Base-by-base conservation (phyloP, 2,888 invertebrate genomes). In the Sarcophaga rosellei region DNA sequence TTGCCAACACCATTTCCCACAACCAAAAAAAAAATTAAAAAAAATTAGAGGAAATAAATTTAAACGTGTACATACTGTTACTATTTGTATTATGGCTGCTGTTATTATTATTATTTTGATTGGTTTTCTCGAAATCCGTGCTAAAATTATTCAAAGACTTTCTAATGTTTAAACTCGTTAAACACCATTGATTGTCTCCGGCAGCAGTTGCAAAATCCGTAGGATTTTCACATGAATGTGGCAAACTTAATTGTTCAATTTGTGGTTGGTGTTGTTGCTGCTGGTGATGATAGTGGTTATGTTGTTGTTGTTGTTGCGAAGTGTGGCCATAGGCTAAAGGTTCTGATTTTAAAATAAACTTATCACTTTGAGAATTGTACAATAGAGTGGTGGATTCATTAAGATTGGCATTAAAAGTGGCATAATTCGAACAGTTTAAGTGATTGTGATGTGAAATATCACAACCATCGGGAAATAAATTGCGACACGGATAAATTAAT, bases 391-490 rank as follows among this genome's bases (percentile, higher is more conserved):
- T 66, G 4, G 84, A 75, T 59, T 86, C 86, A 79, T 78, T 86
- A 25, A 86, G 1, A 59, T 63, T 72, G 17, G 84, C 70, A 53
- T 79, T 80, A 5, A 84, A 75, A 8, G 75, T 25, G 3, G 70
- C 66, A 79, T 84, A 86, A 79, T 86, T 86, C 5, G 86, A 84
- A 59, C 86, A 86, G 75, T 81, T 84, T 3, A 84, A 78, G 57
- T 86, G 86, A 68, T 81, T 74, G 35, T 86, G 81, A 80, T 91
- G 90, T 61, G 89, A 89, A 69, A 91, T 91, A 86, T 91, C 91
- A 88, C 91, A 91, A 76, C 91, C 91, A 84, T 91, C 91, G 62
- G 91, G 91, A 87, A 92, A 91, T 17, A 91, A 88, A 88, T 91
- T 91, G 47, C 91, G 91, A 75, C 91, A 91, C 69, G 91, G 91